Evolutionary conservation across 2,797 vertebrate species (phyloP), one percentile per base, ranked within the genome.

Genomic region (Eremophila alpestris): DNA sequence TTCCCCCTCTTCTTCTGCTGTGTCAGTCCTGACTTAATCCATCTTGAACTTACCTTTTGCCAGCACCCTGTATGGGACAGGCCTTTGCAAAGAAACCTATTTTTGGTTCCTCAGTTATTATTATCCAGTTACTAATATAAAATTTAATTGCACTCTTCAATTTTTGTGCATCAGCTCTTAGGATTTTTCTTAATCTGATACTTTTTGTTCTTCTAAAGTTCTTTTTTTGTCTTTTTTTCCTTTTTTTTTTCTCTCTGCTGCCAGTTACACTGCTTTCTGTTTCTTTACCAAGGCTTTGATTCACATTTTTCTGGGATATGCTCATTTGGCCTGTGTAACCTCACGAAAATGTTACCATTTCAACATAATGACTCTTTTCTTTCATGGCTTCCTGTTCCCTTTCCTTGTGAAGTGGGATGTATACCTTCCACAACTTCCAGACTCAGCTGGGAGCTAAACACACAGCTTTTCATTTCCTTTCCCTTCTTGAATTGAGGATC

Each of bases 371-470:
- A 64, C 78, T 94, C 95, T 92, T 94, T 90, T 95, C 89, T 95
- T 95, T 73, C 92, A 26, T 65, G 71, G 79, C 87, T 97, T 97
- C 94, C 94, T 92, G 79, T 95, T 96, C 93, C 93, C 82, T 86
- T 96, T 94, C 94, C 94, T 95, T 94, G 94, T 93, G 87, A 92
- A 94, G 87, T 80, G 76, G 69, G 92, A 59, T 93, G 91, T 95
- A 92, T 91, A 96, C 94, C 91, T 96, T 97, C 87, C 5, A n/a
- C 89, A 75, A 80, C 90, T 94, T 95, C 71, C 68, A 87, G 89
- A 68, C 94, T 91, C 94, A 91, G 92, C 83, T 86, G 91, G 87
- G 71, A 95, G 82, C 91, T 92, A 75, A 95, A 75, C 80, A 62
- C 5, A 3, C 83, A 91, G 84, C 55, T 91, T 94, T 89, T 94